Base-by-base conservation (phyloP, 2,888 invertebrate species). In the Capitulum mitella region DNA sequence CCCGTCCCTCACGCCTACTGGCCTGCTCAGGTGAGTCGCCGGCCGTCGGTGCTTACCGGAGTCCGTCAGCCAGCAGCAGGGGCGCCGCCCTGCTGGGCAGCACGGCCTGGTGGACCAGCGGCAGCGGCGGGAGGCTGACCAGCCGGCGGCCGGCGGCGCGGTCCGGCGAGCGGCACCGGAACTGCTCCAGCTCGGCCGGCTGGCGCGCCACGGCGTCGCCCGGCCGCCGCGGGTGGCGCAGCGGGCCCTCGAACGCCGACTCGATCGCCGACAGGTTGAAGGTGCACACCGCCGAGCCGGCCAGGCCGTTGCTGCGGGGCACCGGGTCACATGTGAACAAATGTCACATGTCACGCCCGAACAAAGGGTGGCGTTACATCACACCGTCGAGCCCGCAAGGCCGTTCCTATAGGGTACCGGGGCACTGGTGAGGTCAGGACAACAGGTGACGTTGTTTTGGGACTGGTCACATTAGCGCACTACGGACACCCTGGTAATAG, bases 211-310 rank as follows among this genome's bases (percentile, higher is more conserved):
- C 96, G 0, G 92, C 90, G 0, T 92, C 91, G 48, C 90, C 89
- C 0, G 91, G 89, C 46, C 90, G 89, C 81, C 92, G 91, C 85
- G 95, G 95, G 83, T 92, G 90, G 84, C 94, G 95, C 86, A 93
- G 95, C 0, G 93, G 91, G 0, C 96, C 96, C 78, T 91, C 90
- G 84, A 97, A 97, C 0, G 94, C 92, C 0, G 89, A 88, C 80
- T 92, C 89, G 46, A 97, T 92, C 0, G 94, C 89, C 0, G 92
- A 89, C 87, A 96, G 89, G 85, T 93, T 95, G 87, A 93, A 97
- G 3, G 94, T 91, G 85, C 97, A 97, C 10, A 97, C 91, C 0
- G 97, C 97, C 54, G 96, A 95, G 22, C 96, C 97, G 8, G 92
- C 90, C 83, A 97, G 94, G 84, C 94, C 92, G 85, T 95, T 95